Conservation (phyloP, 2,113 vertebrate species). For the Prolemur simus region DNA sequence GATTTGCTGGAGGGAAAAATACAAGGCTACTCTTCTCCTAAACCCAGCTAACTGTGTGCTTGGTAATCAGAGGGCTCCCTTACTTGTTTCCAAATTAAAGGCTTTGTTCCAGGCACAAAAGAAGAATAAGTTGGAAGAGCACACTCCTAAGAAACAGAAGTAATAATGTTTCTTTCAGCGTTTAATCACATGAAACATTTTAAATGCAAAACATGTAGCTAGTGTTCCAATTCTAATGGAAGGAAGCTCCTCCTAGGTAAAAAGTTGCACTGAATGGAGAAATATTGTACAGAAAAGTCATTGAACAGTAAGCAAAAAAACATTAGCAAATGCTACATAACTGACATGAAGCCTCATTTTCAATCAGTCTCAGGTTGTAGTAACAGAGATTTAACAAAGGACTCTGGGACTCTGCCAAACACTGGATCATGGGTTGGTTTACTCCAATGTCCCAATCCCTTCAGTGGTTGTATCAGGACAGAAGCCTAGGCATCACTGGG, state of each 20-base stretch:
- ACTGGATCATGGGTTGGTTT: neutral
- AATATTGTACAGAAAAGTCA: neutral
- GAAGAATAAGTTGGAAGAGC: conserved; percentile 55
- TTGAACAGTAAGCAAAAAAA: neutral
- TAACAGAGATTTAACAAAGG: neutral
- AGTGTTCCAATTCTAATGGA: conserved; percentile 66
- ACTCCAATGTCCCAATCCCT: neutral
- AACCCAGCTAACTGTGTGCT: neutral
- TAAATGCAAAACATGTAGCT: conserved; percentile 70
- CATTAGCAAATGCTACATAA: conserved; percentile 12
- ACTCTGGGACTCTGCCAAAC: neutral
- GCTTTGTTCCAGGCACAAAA: conserved; percentile 53
- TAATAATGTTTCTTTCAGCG: conserved; percentile 60
- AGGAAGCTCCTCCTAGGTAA: conserved; percentile 73
- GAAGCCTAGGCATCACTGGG: neutral
- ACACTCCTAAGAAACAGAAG: conserved; percentile 50
- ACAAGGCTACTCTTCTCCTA: neutral
- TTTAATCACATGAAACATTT: conserved; percentile 74
- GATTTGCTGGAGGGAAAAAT: accelerated
- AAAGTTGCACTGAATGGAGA: conserved; percentile 63
- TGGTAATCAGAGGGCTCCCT: conserved; percentile 39
- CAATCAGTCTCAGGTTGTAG: neutral
- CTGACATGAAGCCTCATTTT: conserved; percentile 22
- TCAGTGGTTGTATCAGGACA: neutral
- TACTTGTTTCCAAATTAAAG: conserved; percentile 60